phyloP scores from a whole-genome alignment of 2,797 vertebrate genomes.

The Pipistrellus pygmaeus region DNA sequence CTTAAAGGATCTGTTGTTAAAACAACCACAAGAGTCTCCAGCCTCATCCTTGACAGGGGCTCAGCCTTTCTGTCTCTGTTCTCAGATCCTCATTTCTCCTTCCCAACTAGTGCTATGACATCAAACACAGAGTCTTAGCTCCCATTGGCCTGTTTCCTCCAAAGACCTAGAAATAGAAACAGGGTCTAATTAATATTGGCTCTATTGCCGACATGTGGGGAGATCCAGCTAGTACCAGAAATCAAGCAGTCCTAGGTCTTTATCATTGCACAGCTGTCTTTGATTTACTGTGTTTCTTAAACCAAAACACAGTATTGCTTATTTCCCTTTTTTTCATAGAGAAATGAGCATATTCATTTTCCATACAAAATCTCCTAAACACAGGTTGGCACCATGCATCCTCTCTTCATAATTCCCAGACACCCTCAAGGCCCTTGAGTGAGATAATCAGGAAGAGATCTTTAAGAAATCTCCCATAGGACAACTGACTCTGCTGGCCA shows the following conservation, averaged over 20 bases:
- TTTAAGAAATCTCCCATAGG: not conserved
- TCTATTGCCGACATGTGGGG: not conserved
- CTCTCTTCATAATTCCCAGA: not conserved
- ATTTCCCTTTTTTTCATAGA: not conserved
- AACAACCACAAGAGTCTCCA: no score
- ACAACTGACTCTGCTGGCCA: not conserved
- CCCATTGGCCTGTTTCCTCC: not conserved
- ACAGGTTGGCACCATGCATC: not conserved
- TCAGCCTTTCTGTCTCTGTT: not conserved
- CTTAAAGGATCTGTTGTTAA: no score
- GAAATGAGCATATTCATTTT: conserved; percentile 11
- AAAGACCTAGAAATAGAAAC: not conserved
- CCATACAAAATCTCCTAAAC: not conserved
- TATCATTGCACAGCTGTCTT: not conserved
- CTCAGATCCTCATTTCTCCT: not conserved
- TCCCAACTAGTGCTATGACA: not conserved
- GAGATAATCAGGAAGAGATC: not conserved
- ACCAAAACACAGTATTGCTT: not conserved
- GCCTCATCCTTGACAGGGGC: not conserved
- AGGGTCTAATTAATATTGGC: not conserved
- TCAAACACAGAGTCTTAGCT: not conserved
- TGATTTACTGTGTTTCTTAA: not conserved
- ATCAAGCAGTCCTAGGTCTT: not conserved
- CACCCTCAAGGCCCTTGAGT: not conserved
- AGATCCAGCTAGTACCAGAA: not conserved